phyloP scores from a whole-genome alignment of 2,888 invertebrate species.

The Parasteatoda lunata region DNA sequence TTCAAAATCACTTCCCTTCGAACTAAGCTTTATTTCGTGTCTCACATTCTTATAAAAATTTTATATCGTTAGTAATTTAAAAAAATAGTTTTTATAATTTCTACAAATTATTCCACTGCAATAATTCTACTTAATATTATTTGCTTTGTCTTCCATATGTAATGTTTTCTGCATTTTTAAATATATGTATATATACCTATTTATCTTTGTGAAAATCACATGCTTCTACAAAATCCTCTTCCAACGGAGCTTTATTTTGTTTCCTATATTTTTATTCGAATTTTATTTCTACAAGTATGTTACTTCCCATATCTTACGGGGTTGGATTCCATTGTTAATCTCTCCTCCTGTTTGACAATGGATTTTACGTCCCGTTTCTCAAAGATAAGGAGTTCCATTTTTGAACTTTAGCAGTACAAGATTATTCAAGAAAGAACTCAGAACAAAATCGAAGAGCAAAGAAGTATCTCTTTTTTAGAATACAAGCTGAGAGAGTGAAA shows the following conservation, averaged over 20 bases:
- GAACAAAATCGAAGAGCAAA: slow-evolving; percentile 1
- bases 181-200: not conserved
- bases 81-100: too few relatives aligned
- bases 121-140: too few relatives aligned
- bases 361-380: slow-evolving; percentile 6
- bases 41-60: too few relatives aligned
- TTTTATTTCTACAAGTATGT: not conserved
- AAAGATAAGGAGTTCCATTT: slow-evolving; percentile 20
- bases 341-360: slow-evolving; percentile 24
- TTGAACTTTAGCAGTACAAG: slow-evolving; percentile 4
- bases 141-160: too few relatives aligned
- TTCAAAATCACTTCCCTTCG: too few relatives aligned
- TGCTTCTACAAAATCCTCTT: not conserved
- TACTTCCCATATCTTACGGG: not conserved
- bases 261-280: not conserved
- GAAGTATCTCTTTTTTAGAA: slow-evolving; percentile 1
- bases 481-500: not conserved
- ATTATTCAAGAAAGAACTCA: not conserved
- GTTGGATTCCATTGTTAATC: slow-evolving; percentile 21
- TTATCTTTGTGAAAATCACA: not conserved
- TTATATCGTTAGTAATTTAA: too few relatives aligned
- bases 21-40: too few relatives aligned
- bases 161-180: not conserved
- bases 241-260: not conserved
- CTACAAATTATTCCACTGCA: too few relatives aligned